Evolutionary conservation across 1,140 invertebrate genomes (phyloP), one percentile per base, ranked within the genome.

Genomic region (Drosophila neocordata): DNA sequence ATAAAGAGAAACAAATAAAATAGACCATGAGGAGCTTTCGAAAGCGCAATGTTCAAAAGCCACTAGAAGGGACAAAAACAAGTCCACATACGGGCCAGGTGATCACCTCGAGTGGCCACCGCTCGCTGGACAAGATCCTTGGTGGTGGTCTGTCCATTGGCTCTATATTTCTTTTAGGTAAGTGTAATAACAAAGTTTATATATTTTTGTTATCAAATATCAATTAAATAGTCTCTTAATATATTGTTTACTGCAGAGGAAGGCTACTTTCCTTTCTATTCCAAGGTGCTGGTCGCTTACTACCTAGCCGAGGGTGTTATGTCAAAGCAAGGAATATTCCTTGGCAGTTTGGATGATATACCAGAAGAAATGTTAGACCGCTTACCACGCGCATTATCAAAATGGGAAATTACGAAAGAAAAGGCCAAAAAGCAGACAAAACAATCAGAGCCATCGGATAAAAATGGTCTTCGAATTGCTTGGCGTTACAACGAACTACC

Each of bases 401-500:
- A 92, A 13, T 48, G 79, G 15, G 74, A 75, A 18, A 55, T 61
- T 0, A 82, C 82, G n/a, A 53, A 73, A 11, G 77, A 90, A 55
- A 74, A 69, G 53, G 57, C 37, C 15, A 44, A 72, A 27, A 65
- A 73, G 55, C 56, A 73, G 62, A 55, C 52, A 4, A 77, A 88
- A 91, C 59, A 75, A 69, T 65, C 69, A 58, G 65, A 65, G 57
- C 57, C 65, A 15, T 48, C 53, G 5, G 59, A 58, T 20, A 74
- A 90, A 13, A 93, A 95, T 55, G 93, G 95, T 72, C 95, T 97
- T 94, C 95, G 95, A 84, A 97, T 97, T 90, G 96, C 97, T 5
- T 97, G 96, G 95, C 93, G 96, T 56, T 97, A 97, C 92, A 95
- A 96, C 82, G 94, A 96, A 73, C 93, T 96, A 79, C 94, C 94